Base-by-base conservation (phyloP, 2,113 vertebrate species). In the Gobiocypris rarus region DNA sequence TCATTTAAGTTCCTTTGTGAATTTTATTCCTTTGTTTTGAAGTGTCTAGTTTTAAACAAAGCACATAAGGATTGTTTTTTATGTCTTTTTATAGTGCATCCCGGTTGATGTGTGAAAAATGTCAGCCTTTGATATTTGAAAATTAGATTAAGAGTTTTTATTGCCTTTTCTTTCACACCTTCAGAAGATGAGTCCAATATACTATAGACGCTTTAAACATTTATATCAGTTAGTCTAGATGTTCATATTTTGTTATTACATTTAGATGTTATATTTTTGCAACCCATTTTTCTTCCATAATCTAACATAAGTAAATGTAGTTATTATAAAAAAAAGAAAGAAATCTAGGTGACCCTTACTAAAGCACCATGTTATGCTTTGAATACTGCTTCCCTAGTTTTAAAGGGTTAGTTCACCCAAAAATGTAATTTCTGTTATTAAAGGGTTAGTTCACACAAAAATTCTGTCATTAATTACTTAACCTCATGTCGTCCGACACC, bases 1-100 rank as follows among this genome's bases (percentile, higher is more conserved):
- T 78, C 11, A 24, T 77, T 77, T 59, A 58, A 24, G 41, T 24
- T 77, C 54, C 38, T 78, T 77, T 78, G 56, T 78, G 56, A 38
- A 28, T 63, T 63, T 9, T 45, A 26, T 45, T 63, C 14, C 38
- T 61, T 61, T 17, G 13, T 63, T 78, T 79, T 28, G 6, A 79
- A 79, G 38, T 26, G 3, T 43, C 76, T 78, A 19, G 13, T 78
- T 41, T 24, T 0, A 3, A 34, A 58, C 11, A 38, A 41, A 77
- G 6, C 52, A 61, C 43, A 78, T 45, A 5, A 45, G 38, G 34
- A 17, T 4, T 26, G 34, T 41, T 59, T 75, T 22, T 61, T 31
- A 4, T 43, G 19, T 71, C 22, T 71, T 24, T 73, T 26, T 73
- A 45, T 45, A 48, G n/a, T 48, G 41, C 41, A 3, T 45, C 38